Base-by-base conservation (phyloP, 2,797 vertebrate genomes). In the Chelidonichthys spinosus region DNA sequence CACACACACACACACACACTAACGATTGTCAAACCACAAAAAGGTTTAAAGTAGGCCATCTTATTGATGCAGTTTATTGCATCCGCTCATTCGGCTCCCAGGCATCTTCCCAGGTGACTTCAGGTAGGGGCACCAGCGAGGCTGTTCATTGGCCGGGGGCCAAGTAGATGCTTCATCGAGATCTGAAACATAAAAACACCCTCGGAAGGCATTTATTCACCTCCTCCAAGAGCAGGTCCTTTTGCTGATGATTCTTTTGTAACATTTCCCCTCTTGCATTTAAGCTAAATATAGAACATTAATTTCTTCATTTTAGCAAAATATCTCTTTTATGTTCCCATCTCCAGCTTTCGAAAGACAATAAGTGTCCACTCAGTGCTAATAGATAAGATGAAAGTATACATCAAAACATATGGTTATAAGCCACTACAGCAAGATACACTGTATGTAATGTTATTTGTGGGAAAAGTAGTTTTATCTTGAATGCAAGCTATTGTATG, bases 111-210 rank as follows among this genome's bases (percentile, higher is more conserved):
- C 25, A 25, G 25, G 85, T 83, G 82, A 83, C 77, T 56, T 85
- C 72, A 73, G 53, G 63, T 71, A 32, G 65, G 35, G 65, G 70
- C 76, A 82, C 43, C 76, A 54, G 59, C 52, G 66, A 80, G 78
- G 69, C 66, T 75, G 76, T 74, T 81, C 74, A 78, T 76, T 65
- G 74, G 85, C 75, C 37, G 58, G 17, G 61, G 78, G 73, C 83
- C 59, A 73, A 43, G 60, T 78, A 90, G 84, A 78, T 82, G 56
- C 74, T 72, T 77, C 74, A 82, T 88, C 87, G 81, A 87, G 83
- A 90, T 85, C 84, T 78, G 87, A 50, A 59, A 73, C 84, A 89
- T 88, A 85, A 84, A 25, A 86, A 87, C 73, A 71, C 85, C 80
- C 78, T 84, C 74, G 56, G 55, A 61, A 85, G 87, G 80, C 82